Conservation (phyloP, 2,113 vertebrate species). For the Gorilla gorilla region DNA sequence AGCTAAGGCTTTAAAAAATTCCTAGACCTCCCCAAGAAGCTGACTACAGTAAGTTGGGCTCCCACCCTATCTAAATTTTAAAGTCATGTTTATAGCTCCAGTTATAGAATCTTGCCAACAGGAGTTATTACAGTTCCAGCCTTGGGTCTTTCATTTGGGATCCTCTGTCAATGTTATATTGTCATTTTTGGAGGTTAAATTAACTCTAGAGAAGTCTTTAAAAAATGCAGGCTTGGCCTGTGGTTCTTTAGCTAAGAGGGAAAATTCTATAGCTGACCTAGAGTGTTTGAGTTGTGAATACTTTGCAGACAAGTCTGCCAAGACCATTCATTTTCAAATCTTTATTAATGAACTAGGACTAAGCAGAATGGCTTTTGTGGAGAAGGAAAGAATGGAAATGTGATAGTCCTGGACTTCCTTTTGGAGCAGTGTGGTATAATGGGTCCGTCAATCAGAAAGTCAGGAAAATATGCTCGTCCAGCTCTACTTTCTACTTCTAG, state of each 20-base stretch:
- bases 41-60: background rate
- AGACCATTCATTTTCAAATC: background rate
- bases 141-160: background rate
- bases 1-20: background rate
- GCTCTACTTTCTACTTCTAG: background rate
- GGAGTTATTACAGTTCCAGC: background rate
- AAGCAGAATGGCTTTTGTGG: background rate
- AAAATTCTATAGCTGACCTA: background rate
- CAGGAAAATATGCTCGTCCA: background rate
- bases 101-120: background rate
- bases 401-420: background rate
- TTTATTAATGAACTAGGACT: background rate
- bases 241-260: background rate
- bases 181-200: background rate
- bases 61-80: background rate
- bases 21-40: background rate
- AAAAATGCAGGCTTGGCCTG: background rate
- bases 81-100: background rate
- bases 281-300: background rate
- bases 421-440: background rate
- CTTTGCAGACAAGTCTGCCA: background rate
- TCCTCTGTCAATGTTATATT: background rate
- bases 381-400: constrained; percentile 9
- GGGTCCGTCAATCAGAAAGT: background rate
- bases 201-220: background rate